These are phyloP conservation scores for Hetaerina titia DNA, from an alignment of 2,888 invertebrate genomes.

Conservation along the genomic window DNA sequence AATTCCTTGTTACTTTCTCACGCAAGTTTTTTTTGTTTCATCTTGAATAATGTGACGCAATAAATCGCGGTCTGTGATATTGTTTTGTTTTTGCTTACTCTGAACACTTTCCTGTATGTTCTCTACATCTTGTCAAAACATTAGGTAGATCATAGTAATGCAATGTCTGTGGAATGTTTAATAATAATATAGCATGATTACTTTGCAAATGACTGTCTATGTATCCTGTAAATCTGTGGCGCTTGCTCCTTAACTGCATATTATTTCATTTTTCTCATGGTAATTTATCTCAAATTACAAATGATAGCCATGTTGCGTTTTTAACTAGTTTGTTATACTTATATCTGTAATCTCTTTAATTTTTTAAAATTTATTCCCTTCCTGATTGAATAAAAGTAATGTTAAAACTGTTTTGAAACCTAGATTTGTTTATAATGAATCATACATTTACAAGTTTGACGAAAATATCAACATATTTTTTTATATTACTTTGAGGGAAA, in stretches of 20 bases:
- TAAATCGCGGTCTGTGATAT: not conserved
- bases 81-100: not conserved
- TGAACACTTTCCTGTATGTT: not conserved
- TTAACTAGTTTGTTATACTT: no score
- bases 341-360: no score
- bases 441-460: no score
- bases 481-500: no score
- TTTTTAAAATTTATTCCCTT: no score
- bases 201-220: not conserved
- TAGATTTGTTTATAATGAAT: no score
- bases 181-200: not conserved
- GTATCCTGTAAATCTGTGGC: not conserved
- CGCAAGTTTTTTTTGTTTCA: not conserved
- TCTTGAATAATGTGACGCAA: not conserved
- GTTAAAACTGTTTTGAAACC: no score
- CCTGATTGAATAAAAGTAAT: no score
- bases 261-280: not conserved
- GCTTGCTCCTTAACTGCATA: not conserved
- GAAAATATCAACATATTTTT: no score
- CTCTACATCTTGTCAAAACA: not conserved
- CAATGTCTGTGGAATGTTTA: not conserved
- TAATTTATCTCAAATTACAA: not conserved
- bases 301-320: no score
- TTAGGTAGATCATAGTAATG: not conserved
- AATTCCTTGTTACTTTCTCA: not conserved